phyloP scores from a whole-genome alignment of 2,888 invertebrate genomes.

The Hydroisotoma schaefferi region DNA sequence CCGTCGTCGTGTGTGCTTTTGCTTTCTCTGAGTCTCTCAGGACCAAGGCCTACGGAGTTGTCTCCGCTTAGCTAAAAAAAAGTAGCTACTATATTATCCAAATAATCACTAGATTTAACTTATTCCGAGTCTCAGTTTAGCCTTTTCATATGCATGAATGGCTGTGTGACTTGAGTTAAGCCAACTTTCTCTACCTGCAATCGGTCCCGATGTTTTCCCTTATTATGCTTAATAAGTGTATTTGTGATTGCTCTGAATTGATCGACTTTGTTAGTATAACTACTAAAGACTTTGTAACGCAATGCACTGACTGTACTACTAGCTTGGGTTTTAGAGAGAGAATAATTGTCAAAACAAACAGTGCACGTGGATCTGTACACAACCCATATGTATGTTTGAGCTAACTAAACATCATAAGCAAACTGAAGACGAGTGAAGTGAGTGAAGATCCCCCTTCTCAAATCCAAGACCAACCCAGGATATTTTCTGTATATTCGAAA shows the following conservation, averaged over 20 bases:
- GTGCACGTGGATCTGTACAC: slow-evolving; percentile 48
- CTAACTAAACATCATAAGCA: slow-evolving; percentile 49
- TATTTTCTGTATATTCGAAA: no score
- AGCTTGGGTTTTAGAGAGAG: slow-evolving; percentile 11
- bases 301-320: slow-evolving; percentile 5
- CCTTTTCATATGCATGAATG: no score
- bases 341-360: slow-evolving; percentile 50
- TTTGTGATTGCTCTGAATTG: background rate
- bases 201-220: background rate
- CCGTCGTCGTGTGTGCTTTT: no score
- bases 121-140: no score
- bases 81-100: no score
- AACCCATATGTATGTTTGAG: slow-evolving; percentile 48
- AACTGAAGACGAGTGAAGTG: slow-evolving; percentile 40
- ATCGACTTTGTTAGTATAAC: background rate
- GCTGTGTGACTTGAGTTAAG: no score
- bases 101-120: no score
- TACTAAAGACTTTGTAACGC: no score
- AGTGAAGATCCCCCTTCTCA: slow-evolving; percentile 6
- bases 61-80: no score
- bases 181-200: background rate
- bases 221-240: background rate
- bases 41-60: no score
- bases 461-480: slow-evolving; percentile 1
- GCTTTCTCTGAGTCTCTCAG: slow-evolving; percentile 4